Evolutionary conservation across 2,113 vertebrate genomes (phyloP).

Genomic region (Xyliphius kryptos): DNA sequence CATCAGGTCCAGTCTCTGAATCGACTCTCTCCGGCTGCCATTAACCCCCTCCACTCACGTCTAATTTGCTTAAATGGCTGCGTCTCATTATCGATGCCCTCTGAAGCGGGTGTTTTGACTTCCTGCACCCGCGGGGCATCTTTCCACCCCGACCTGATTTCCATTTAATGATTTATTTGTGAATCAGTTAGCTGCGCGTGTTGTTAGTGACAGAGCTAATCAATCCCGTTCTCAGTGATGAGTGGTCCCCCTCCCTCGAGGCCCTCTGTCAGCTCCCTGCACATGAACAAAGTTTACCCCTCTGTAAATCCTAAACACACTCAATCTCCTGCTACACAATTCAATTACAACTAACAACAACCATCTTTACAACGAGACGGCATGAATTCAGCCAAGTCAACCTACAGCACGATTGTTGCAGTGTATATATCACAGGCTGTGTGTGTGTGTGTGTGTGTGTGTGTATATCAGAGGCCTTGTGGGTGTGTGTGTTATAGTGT

Average conservation of each 20-base stretch:
- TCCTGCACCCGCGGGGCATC: not conserved
- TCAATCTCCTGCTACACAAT: too few species aligned
- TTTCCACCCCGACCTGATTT: not conserved
- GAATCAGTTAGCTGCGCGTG: not conserved
- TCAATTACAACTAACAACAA: not conserved
- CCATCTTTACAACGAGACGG: too few species aligned
- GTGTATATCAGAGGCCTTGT: not conserved
- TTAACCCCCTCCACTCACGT: not conserved
- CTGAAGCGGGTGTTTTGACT: not conserved
- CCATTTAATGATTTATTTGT: constrained; percentile 17
- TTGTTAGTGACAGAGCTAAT: not conserved
- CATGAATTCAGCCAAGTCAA: too few species aligned
- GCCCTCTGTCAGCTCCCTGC: not conserved
- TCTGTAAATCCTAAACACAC: too few species aligned
- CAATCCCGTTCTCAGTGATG: not conserved
- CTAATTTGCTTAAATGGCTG: constrained; percentile 4
- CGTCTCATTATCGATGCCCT: constrained; percentile 1
- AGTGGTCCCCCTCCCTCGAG: not conserved
- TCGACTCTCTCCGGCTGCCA: too few species aligned
- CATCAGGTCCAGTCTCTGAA: too few species aligned
- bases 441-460: constrained; percentile 1
- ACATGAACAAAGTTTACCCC: too few species aligned
- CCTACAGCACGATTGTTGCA: too few species aligned
- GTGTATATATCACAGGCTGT: not conserved
- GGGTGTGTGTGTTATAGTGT: not conserved